A percentile compares a stretch with the other conserved stretches of the same genome.
Evolutionary conservation across 2,888 invertebrate species (phyloP).

Genomic region (Helobdella robusta): DNA sequence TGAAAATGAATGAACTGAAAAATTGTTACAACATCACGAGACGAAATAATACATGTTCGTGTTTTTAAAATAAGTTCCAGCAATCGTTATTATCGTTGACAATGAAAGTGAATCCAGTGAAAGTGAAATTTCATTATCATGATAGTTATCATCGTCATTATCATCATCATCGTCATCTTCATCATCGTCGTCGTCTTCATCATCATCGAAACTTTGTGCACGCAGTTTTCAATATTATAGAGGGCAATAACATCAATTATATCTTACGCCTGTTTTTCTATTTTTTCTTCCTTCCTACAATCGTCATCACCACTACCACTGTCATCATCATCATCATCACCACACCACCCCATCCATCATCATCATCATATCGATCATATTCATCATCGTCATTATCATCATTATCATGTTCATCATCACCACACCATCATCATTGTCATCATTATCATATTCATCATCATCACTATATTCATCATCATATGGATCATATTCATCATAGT

Average conservation of each 20-base stretch:
- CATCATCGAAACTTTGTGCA: no score
- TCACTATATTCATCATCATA: neutral
- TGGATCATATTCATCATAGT: neutral
- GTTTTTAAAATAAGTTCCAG: neutral
- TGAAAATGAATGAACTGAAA: neutral
- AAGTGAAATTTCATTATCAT: no score
- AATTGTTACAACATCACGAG: no score
- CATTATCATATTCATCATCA: conserved; percentile 10
- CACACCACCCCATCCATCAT: conserved; percentile 1
- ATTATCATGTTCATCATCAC: neutral
- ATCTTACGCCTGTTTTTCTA: no score
- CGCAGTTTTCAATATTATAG: no score
- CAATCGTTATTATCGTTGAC: no score
- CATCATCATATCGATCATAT: neutral
- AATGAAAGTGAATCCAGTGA: no score
- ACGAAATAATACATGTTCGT: neutral
- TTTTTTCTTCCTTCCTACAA: no score
- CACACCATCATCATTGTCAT: no score
- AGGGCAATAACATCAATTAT: no score
- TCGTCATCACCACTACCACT: no score
- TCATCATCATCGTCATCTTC: neutral
- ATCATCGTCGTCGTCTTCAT: conserved; percentile 3
- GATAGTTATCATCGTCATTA: no score
- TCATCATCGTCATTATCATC: conserved; percentile 3
- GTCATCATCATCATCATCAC: conserved; percentile 3